Evolutionary conservation across 1,140 invertebrate genomes (phyloP).

Genomic region (Coboldia fuscipes): DNA sequence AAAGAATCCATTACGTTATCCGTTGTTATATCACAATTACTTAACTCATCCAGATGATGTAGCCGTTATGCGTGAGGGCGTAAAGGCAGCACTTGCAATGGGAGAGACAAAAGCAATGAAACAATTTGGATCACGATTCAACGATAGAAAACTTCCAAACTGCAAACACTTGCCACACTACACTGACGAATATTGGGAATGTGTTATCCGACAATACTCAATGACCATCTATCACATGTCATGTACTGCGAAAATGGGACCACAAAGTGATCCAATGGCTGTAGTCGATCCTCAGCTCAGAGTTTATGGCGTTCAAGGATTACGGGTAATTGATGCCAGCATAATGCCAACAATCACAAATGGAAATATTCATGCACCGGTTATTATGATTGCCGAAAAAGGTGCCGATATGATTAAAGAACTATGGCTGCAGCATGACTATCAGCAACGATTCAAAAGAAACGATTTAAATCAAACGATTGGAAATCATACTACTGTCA

Average conservation of each 20-base stretch:
- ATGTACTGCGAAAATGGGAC: constrained; percentile 70
- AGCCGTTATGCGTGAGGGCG: constrained; percentile 54
- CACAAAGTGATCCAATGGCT: constrained; percentile 44
- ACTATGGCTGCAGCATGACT: constrained; percentile 27
- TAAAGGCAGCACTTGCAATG: constrained; percentile 64
- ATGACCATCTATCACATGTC: constrained; percentile 76
- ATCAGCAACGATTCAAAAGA: not conserved
- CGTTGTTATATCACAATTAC: constrained; percentile 76
- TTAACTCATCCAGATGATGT: constrained; percentile 63
- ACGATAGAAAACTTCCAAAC: constrained; percentile 47
- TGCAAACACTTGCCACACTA: constrained; percentile 52
- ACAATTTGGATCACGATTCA: constrained; percentile 49
- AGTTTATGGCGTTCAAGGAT: constrained; percentile 49
- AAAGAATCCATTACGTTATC: constrained; percentile 65
- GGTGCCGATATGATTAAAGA: constrained; percentile 68
- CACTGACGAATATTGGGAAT: constrained; percentile 71
- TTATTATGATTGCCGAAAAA: constrained; percentile 87
- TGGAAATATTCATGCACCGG: constrained; percentile 69
- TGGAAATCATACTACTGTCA: no score
- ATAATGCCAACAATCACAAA: constrained; percentile 46
- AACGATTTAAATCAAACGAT: no score
- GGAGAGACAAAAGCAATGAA: constrained; percentile 48
- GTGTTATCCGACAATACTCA: constrained; percentile 54
- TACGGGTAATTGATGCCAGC: constrained; percentile 60
- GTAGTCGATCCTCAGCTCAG: constrained; percentile 61